Percentiles rank a stretch among this genome's conserved stretches.
Evolutionary conservation across 1,140 invertebrate species (phyloP).

Genomic region (Nylanderia fulva): DNA sequence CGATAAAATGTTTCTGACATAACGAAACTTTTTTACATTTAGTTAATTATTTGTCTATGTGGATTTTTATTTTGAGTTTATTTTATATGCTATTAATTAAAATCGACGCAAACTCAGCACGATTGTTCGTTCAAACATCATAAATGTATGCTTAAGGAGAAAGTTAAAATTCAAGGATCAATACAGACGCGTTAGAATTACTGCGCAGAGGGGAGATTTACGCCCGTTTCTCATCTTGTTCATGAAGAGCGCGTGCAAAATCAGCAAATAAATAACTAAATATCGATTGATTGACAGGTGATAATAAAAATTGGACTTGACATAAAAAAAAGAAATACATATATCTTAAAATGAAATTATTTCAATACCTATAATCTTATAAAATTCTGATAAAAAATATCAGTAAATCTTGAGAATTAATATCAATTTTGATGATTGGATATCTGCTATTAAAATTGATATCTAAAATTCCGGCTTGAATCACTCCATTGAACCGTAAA

Average conservation of each 20-base stretch:
- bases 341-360: not conserved
- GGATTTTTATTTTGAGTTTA: not conserved
- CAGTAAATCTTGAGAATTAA: slow-evolving; percentile 1
- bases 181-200: slow-evolving; percentile 31
- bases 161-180: slow-evolving; percentile 57
- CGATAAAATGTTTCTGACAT: not conserved
- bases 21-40: not conserved
- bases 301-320: not conserved
- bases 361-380: not conserved
- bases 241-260: not conserved
- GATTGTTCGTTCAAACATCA: slow-evolving; percentile 24
- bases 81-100: not conserved
- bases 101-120: slow-evolving; percentile 7
- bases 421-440: not conserved
- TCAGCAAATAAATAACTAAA: not conserved
- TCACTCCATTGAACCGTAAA: slow-evolving; percentile 17
- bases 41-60: not conserved
- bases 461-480: slow-evolving; percentile 23
- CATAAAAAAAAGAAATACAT: not conserved
- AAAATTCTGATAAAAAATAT: not conserved
- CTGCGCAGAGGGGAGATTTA: not conserved
- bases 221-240: not conserved
- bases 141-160: slow-evolving; percentile 10
- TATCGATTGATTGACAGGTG: not conserved
- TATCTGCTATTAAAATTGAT: slow-evolving; percentile 3